Evolutionary conservation across 2,113 vertebrate genomes (phyloP).

Genomic region (Tragelaphus buxtoni): DNA sequence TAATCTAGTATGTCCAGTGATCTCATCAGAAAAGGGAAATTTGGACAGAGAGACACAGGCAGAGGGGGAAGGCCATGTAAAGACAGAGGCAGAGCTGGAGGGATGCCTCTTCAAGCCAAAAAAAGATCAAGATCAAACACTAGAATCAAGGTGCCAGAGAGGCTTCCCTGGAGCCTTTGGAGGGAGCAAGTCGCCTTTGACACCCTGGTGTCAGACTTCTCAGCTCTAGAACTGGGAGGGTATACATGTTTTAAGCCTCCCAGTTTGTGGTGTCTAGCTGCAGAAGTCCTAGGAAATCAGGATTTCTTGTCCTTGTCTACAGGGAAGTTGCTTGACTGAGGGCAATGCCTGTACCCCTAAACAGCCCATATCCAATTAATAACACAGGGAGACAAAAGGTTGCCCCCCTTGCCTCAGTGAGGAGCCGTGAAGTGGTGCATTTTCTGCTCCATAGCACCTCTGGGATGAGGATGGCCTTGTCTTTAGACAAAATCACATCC

Average conservation of each 20-base stretch:
- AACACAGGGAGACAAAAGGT: not conserved
- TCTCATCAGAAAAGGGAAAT: not conserved
- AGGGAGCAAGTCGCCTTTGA: not conserved
- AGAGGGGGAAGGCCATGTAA: not conserved
- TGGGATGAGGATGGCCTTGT: not conserved
- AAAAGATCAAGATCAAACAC: not conserved
- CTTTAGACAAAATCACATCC: not conserved
- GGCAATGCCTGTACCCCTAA: not conserved
- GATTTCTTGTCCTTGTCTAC: not conserved
- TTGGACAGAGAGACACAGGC: not conserved
- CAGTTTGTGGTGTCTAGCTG: not conserved
- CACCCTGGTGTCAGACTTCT: not conserved
- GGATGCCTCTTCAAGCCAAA: not conserved
- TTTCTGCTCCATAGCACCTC: not conserved
- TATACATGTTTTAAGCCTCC: not conserved
- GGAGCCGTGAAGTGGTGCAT: too few species aligned
- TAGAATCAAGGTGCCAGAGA: not conserved
- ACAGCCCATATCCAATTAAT: not conserved
- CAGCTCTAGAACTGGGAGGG: not conserved
- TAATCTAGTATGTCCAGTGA: too few species aligned
- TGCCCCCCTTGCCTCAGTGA: fast-evolving
- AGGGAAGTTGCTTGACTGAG: too few species aligned
- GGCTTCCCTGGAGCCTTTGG: not conserved
- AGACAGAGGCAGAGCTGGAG: not conserved
- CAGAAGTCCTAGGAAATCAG: not conserved